These are phyloP conservation scores for Lophius americanus DNA, from an alignment of 2,797 vertebrate species.

Conservation along the genomic window DNA sequence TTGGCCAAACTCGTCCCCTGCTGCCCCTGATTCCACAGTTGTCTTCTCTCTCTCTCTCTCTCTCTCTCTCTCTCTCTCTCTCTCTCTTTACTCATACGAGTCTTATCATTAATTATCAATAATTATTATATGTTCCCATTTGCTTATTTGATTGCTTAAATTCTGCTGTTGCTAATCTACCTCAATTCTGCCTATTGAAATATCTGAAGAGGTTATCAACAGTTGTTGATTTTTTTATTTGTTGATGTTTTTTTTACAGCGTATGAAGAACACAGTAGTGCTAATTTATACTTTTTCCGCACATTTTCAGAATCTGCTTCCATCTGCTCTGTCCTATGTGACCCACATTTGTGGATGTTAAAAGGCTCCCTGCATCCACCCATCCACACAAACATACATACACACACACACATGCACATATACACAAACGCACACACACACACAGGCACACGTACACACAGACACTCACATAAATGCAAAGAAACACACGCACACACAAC, in stretches of 20 bases:
- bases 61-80: slow-evolving; percentile 29
- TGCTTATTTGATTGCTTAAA: slow-evolving; percentile 19
- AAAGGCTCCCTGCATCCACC: slow-evolving; percentile 11
- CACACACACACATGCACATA: slow-evolving; percentile 1
- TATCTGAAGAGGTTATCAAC: slow-evolving; percentile 2
- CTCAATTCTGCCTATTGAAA: slow-evolving; percentile 16
- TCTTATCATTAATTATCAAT: slow-evolving; percentile 20
- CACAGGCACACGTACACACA: not conserved
- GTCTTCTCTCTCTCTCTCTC: slow-evolving; percentile 10
- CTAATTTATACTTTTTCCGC: slow-evolving; percentile 4
- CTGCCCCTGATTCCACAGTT: slow-evolving; percentile 19
- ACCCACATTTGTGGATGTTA: slow-evolving; percentile 50
- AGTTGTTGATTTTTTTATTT: not conserved
- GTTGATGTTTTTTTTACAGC: not conserved
- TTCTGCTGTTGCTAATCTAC: slow-evolving; percentile 15
- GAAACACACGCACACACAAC: too few relatives aligned
- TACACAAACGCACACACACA: not conserved
- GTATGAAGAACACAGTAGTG: not conserved
- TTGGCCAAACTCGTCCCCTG: slow-evolving; percentile 38
- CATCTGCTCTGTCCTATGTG: slow-evolving; percentile 51
- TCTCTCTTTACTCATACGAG: too few relatives aligned
- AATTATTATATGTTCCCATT: slow-evolving; percentile 4
- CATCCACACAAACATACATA: slow-evolving; percentile 7
- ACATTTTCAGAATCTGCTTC: slow-evolving; percentile 27
- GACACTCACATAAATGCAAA: too few relatives aligned